phyloP scores from a whole-genome alignment of 2,113 vertebrate species.

The Corythornis vintsioides region DNA sequence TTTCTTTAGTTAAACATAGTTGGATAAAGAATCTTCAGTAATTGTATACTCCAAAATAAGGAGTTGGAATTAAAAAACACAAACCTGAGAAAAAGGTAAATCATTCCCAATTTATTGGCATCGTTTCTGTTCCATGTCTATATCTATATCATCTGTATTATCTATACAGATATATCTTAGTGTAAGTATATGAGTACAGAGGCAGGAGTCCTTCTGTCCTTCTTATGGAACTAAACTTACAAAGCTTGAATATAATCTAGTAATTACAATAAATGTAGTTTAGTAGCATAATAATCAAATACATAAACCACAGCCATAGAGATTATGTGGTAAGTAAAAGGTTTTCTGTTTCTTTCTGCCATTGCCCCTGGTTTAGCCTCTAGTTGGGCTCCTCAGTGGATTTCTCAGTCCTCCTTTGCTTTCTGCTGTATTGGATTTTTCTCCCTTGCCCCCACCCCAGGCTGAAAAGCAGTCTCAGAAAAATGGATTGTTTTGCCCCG shows the following conservation, averaged over 20 bases:
- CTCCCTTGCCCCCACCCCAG: neutral
- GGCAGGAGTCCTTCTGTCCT: neutral
- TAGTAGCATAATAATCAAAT: neutral
- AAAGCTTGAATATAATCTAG: neutral
- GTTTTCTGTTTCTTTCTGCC: neutral
- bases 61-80: neutral
- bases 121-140: neutral
- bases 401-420: neutral
- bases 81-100: neutral
- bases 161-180: neutral
- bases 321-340: neutral
- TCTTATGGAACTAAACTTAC: neutral
- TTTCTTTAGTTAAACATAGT: neutral
- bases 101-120: neutral
- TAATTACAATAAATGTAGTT: neutral
- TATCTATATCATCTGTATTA: neutral
- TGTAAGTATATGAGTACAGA: neutral
- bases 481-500: neutral
- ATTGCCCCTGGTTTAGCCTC: neutral
- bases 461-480: neutral
- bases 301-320: neutral
- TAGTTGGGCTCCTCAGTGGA: rapidly evolving
- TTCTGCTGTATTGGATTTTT: neutral
- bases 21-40: neutral
- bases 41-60: neutral